phyloP scores from a whole-genome alignment of 2,797 vertebrate species.

The Decapterus maruadsi region DNA sequence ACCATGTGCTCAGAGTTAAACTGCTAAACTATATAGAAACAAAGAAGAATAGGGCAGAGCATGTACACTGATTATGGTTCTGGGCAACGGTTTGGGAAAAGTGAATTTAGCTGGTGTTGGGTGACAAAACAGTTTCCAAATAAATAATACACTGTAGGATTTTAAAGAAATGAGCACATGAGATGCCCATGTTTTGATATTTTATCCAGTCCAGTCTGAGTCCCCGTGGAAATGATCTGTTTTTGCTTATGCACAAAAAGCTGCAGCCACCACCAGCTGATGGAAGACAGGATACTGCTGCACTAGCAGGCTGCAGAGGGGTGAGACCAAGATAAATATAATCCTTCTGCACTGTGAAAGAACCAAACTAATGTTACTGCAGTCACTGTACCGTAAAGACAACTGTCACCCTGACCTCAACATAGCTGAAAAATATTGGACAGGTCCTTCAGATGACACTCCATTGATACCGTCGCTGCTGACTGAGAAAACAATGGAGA shows the following conservation, averaged over 20 bases:
- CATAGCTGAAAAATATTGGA: background rate
- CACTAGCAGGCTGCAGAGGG: conserved; percentile 1
- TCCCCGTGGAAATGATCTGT: conserved; percentile 9
- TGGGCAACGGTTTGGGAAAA: background rate
- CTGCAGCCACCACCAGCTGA: conserved; percentile 19
- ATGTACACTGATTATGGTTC: background rate
- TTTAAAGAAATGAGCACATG: background rate
- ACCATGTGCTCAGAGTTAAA: too few relatives aligned
- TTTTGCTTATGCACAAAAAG: conserved; percentile 20
- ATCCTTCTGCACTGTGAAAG: background rate
- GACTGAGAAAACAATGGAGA: background rate
- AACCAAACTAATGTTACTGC: conserved; percentile 4
- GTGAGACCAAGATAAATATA: conserved; percentile 6
- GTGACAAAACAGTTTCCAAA: conserved; percentile 2
- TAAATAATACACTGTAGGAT: background rate
- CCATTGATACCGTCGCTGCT: background rate
- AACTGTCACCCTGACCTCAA: background rate
- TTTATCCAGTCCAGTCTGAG: conserved; percentile 2
- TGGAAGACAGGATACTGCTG: conserved; percentile 14
- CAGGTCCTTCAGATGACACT: background rate
- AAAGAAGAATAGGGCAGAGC: background rate
- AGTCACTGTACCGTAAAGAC: background rate
- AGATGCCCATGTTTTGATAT: background rate
- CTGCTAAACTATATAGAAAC: too few relatives aligned
- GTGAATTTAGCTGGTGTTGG: background rate